Conservation (phyloP, 2,113 vertebrate genomes). For the Nibea albiflora region DNA sequence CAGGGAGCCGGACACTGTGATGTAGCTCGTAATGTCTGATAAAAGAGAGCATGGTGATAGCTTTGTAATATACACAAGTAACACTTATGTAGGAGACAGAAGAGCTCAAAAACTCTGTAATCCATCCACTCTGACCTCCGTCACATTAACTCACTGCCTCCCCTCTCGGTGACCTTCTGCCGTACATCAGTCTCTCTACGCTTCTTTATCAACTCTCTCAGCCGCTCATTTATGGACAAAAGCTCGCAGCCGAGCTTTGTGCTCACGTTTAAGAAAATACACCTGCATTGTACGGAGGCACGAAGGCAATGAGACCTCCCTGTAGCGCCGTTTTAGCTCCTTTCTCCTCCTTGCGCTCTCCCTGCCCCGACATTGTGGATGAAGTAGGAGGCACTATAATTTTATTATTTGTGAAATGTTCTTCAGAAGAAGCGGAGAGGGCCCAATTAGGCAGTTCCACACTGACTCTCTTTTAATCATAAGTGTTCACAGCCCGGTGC, state of each 20-base stretch:
- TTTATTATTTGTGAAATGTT: conserved; percentile 16
- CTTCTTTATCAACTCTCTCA: not conserved
- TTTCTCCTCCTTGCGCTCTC: conserved; percentile 8
- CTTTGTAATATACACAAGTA: conserved; percentile 7
- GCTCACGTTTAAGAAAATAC: not conserved
- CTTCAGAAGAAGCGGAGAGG: conserved; percentile 49
- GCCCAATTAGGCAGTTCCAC: conserved; percentile 46
- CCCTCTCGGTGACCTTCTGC: not conserved
- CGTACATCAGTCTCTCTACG: conserved; percentile 11
- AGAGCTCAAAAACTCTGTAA: conserved; percentile 6
- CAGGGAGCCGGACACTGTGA: conserved; percentile 1
- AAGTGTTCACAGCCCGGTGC: conserved; percentile 15
- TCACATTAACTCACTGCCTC: not conserved
- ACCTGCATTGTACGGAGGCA: not conserved
- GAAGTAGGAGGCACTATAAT: not conserved
- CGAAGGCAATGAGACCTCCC: conserved; percentile 8
- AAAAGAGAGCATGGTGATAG: not conserved
- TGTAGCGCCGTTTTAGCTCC: not conserved
- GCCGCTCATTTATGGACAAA: not conserved
- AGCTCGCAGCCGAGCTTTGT: not conserved
- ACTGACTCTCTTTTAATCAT: conserved; percentile 21
- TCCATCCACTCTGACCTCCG: conserved; percentile 13
- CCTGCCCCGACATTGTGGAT: conserved; percentile 4
- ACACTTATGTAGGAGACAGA: conserved; percentile 10
- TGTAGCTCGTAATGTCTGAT: conserved; percentile 20